Evolutionary conservation across 2,113 vertebrate genomes (phyloP), one percentile per base, ranked within the genome.

Genomic region (Osmerus mordax): DNA sequence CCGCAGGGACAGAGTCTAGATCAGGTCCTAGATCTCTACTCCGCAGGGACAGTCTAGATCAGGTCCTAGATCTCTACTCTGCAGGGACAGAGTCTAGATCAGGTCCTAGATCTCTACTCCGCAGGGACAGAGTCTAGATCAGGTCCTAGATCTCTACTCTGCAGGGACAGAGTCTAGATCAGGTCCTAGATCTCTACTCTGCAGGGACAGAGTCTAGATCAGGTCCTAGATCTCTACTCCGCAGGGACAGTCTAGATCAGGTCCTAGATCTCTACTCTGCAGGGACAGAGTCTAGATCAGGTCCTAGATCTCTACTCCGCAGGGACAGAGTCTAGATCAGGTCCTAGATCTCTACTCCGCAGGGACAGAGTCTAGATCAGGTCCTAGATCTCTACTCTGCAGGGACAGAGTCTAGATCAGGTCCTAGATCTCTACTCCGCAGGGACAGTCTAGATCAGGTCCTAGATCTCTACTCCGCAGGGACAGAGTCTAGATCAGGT

Each of bases 81-180:
- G 83, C 82, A 61, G 83, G 65, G 4, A 86, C 87, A 66, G 89
- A 92, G 87, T 93, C 92, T 0, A 91, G 91, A 9, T 16, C 67
- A 19, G 29, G 29, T 32, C 29, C 4, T 5, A 32, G 29, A 5
- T 2, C 29, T 32, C 29, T 32, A 32, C 5, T 9, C 36, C 8
- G 36, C 36, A 41, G 36, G 5, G 36, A 41, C 7, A 41, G 21
- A 23, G 36, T 41, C 36, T 41, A 41, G 3, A 41, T 41, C 23
- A 14, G 36, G 36, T 41, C 36, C 6, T 41, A 41, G 36, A 8
- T 41, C 36, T 41, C 36, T 41, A 41, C 36, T 41, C 36, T 7
- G 36, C 36, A 41, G 36, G 36, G 36, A 32, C 32, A 23, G 21
- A 32, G 32, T 32, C 32, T 32, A 32, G 3, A 32, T 32, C 21